These are phyloP conservation scores for Scaptomyza montana DNA, from an alignment of 1,140 invertebrate genomes.

Conservation along the genomic window DNA sequence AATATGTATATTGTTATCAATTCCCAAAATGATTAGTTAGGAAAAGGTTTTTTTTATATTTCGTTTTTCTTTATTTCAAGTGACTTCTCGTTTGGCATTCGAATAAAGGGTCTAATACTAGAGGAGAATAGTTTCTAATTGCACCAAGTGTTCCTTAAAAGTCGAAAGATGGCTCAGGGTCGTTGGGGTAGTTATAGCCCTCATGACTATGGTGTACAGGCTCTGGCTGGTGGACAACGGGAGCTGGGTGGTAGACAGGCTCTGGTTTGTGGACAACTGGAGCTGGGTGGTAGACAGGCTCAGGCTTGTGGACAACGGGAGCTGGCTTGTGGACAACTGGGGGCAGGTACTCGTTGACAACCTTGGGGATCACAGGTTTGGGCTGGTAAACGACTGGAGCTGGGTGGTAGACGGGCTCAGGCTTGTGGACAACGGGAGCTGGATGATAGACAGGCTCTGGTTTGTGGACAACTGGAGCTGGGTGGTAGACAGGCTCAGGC, in stretches of 20 bases:
- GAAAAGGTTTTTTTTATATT: constrained; percentile 39
- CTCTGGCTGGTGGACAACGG: constrained; percentile 31
- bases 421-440: constrained; percentile 5
- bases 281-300: constrained; percentile 18
- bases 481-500: neutral
- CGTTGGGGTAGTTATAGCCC: constrained; percentile 79
- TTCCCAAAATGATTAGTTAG: neutral
- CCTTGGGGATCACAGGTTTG: too few species aligned
- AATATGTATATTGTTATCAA: too few species aligned
- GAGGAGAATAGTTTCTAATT: constrained; percentile 52
- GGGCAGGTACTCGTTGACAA: constrained; percentile 22
- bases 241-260: constrained; percentile 33
- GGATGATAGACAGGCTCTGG: constrained; percentile 22
- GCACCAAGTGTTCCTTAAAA: constrained; percentile 58
- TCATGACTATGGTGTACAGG: constrained; percentile 24
- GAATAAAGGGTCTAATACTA: constrained; percentile 71
- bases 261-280: constrained; percentile 32
- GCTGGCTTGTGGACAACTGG: constrained; percentile 19
- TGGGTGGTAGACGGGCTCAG: constrained; percentile 18
- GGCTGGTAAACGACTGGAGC: constrained; percentile 24
- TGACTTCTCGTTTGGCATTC: constrained; percentile 45
- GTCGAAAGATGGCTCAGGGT: constrained; percentile 75
- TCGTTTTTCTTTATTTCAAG: constrained; percentile 47
- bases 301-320: neutral
- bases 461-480: constrained; percentile 4